These are phyloP conservation scores for Melospiza georgiana DNA, from an alignment of 2,113 vertebrate genomes.

Conservation along the genomic window DNA sequence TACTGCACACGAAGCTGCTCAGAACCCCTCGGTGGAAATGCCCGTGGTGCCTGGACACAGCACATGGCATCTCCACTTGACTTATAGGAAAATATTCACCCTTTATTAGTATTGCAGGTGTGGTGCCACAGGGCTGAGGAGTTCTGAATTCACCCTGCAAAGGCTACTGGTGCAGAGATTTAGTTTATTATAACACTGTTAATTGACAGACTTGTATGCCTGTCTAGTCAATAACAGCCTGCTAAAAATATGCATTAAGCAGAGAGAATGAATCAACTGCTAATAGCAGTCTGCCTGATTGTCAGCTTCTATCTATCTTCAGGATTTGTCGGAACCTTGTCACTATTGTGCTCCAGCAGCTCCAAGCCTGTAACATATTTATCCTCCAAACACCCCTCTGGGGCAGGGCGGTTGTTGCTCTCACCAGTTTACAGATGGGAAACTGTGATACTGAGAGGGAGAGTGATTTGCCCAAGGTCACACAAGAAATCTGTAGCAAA, in stretches of 20 bases:
- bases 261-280: slow-evolving; percentile 60
- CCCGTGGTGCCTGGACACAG: background rate
- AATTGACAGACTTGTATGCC: slow-evolving; percentile 50
- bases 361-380: slow-evolving; percentile 51
- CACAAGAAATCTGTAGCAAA: slow-evolving; percentile 40
- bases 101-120: slow-evolving; percentile 20
- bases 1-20: background rate
- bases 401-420: slow-evolving; percentile 59
- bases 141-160: slow-evolving; percentile 10
- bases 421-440: slow-evolving; percentile 59
- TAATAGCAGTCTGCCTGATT: slow-evolving; percentile 60
- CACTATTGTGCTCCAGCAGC: background rate
- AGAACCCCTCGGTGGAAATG: background rate
- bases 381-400: slow-evolving; percentile 63
- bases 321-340: slow-evolving; percentile 27
- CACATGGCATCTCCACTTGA: background rate
- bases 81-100: background rate
- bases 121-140: background rate
- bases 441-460: slow-evolving; percentile 37
- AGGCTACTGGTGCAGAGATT: slow-evolving; percentile 16
- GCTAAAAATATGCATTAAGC: slow-evolving; percentile 65
- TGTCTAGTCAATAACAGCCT: slow-evolving; percentile 62
- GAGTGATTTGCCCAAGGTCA: slow-evolving; percentile 55
- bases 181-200: slow-evolving; percentile 47
- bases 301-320: slow-evolving; percentile 56